phyloP scores from a whole-genome alignment of 2,888 invertebrate genomes.

The Drosophila diplacantha region DNA sequence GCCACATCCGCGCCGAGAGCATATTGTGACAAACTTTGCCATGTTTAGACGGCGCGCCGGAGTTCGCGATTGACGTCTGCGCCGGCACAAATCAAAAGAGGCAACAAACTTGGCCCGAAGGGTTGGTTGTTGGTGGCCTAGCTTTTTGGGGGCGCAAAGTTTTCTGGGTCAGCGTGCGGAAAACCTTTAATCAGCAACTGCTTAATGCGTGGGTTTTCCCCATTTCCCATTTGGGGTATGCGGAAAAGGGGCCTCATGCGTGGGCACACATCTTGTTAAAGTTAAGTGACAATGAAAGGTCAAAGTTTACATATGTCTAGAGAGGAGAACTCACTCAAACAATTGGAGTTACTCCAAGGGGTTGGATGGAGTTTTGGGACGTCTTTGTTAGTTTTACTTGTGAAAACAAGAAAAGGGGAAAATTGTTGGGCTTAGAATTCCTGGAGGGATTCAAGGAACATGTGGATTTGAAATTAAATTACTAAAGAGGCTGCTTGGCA shows the following conservation, averaged over 20 bases:
- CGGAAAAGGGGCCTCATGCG: constrained; percentile 1
- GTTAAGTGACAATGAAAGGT: constrained; percentile 38
- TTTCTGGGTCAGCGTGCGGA: constrained; percentile 40
- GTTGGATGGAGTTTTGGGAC: constrained; percentile 6
- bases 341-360: constrained; percentile 6
- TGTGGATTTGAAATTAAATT: constrained; percentile 1
- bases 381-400: constrained; percentile 7
- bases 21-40: constrained; percentile 39
- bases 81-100: constrained; percentile 32
- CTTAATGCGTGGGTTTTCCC: constrained; percentile 35
- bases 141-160: constrained; percentile 12
- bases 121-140: constrained; percentile 4
- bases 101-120: constrained; percentile 9
- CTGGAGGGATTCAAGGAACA: not conserved
- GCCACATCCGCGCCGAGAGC: constrained; percentile 6
- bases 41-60: constrained; percentile 20
- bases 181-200: constrained; percentile 42
- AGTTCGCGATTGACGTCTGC: constrained; percentile 22
- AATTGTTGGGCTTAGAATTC: not conserved
- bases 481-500: not conserved
- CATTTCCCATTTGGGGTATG: not conserved
- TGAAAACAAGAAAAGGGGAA: constrained; percentile 2
- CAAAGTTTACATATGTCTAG: constrained; percentile 30
- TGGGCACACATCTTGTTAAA: constrained; percentile 25
- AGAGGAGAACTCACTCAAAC: constrained; percentile 4